Evolutionary conservation across 2,888 invertebrate genomes (phyloP), one percentile per base, ranked within the genome.

Genomic region (Carabus problematicus): DNA sequence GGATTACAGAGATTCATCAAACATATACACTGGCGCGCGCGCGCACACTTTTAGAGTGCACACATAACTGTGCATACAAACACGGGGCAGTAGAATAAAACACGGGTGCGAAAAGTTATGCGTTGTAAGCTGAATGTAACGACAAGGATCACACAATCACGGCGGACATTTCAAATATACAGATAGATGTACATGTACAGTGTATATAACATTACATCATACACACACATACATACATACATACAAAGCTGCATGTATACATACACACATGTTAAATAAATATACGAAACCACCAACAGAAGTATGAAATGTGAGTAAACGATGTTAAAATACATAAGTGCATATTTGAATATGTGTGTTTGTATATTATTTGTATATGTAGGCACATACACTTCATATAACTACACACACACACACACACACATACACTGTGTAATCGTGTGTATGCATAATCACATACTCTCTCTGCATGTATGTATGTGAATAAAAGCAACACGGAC

Each of bases 171-270:
- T n/a, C n/a, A n/a, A n/a, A n/a, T n/a, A n/a, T n/a, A n/a, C n/a
- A n/a, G n/a, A n/a, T 12, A 52, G 7, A 52, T 12, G 6, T 1
- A 52, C 0, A 52, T 14, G 16, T 52, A 18, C 19, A 18, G 52
- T 52, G 18, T 52, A 16, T 59, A 66, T 66, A 66, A 58, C 58
- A 66, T 66, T 66, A 58, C 58, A 66, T 66, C 66, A 66, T 66
- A 56, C 14, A 56, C 29, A 56, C 1, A 19, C 29, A 56, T 56
- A 14, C 29, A 56, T 14, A 45, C 45, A 45, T 14, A n/a, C n/a
- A n/a, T n/a, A n/a, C 8, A 9, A 9, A 42, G 42, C 8, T 42
- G 9, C 9, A 42, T 42, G 8, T 9, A 42, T 14, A 45, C 14
- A 12, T 14, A 45, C 45, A 45, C 7, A 45, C 45, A 45, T 11